Evolutionary conservation across 2,113 vertebrate genomes (phyloP).

Genomic region (Sander vitreus): DNA sequence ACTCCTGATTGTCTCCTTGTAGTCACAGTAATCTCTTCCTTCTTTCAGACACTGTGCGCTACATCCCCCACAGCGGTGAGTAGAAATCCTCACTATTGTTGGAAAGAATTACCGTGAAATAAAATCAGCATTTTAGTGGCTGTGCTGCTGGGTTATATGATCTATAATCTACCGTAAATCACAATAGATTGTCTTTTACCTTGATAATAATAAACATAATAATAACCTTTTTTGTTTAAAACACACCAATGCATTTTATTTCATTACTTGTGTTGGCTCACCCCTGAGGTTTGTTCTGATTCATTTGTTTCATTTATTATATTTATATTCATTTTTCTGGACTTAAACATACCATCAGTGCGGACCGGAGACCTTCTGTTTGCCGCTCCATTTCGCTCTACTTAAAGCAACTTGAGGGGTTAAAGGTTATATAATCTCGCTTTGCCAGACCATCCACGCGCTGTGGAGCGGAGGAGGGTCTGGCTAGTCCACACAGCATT

Average conservation of each 20-base stretch:
- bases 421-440: no score
- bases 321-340: no score
- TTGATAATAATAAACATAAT: not conserved
- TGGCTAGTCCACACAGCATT: no score
- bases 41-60: slow-evolving; percentile 77
- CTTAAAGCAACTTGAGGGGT: no score
- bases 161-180: not conserved
- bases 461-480: no score
- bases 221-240: not conserved
- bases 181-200: not conserved
- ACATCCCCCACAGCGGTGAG: slow-evolving; percentile 84
- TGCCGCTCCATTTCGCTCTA: no score
- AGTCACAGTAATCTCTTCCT: slow-evolving; percentile 13
- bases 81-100: not conserved
- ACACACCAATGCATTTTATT: not conserved
- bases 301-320: not conserved
- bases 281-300: not conserved
- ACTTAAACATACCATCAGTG: no score
- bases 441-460: no score
- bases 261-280: not conserved
- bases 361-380: no score
- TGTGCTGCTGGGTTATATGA: not conserved
- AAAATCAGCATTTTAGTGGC: not conserved
- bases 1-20: not conserved
- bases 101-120: not conserved